Percentiles rank a stretch among this genome's conserved stretches.
Conservation (phyloP, 2,888 invertebrate genomes). For the Lathronympha strigana region DNA sequence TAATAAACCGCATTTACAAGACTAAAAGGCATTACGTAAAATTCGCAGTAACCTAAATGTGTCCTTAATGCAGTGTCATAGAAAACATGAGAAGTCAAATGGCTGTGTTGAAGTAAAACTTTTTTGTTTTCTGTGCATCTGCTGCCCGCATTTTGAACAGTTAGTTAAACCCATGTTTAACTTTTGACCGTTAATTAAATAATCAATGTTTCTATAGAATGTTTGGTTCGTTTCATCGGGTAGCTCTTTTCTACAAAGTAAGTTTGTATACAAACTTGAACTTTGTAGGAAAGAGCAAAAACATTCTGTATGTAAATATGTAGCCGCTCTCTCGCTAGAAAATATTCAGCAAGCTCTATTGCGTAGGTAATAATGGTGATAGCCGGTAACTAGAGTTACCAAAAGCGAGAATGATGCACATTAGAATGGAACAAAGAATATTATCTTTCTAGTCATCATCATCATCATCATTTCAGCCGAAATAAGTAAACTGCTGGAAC, state of each 20-base stretch:
- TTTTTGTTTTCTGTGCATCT: neutral
- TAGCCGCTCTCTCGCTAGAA: too few species aligned
- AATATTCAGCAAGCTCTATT: too few species aligned
- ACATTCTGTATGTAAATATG: too few species aligned
- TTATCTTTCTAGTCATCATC: too few species aligned
- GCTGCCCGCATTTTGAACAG: slow-evolving; percentile 26
- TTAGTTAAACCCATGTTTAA: slow-evolving; percentile 25
- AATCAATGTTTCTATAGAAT: neutral
- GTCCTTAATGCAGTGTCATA: neutral
- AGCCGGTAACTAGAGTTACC: too few species aligned
- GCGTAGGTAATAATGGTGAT: too few species aligned
- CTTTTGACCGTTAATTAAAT: slow-evolving; percentile 32
- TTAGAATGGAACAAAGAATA: too few species aligned
- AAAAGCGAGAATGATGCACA: too few species aligned
- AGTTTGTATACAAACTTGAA: neutral
- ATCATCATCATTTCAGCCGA: too few species aligned
- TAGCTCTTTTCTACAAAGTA: neutral
- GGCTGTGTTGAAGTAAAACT: neutral
- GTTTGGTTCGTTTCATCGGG: neutral
- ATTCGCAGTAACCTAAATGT: neutral
- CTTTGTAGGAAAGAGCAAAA: neutral
- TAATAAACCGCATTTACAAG: neutral
- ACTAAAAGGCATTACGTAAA: neutral
- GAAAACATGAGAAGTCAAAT: neutral
- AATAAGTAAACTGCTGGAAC: too few species aligned